A percentile compares a stretch with the other conserved stretches of the same genome.
These are phyloP conservation scores for Styela clava DNA, from an alignment of 23 tunicate species.

Conservation along the genomic window DNA sequence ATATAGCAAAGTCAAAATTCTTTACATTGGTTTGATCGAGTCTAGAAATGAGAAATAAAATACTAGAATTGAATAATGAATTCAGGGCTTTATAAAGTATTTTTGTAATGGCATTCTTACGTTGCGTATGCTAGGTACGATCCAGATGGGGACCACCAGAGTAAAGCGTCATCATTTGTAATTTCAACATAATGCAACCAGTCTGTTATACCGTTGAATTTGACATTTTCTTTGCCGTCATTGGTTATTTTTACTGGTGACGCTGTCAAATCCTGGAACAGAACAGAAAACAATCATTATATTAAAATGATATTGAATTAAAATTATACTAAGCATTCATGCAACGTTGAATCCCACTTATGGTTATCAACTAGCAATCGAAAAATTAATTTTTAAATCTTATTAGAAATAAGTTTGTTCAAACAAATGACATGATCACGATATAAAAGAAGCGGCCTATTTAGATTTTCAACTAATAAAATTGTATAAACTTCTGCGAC, in stretches of 20 bases:
- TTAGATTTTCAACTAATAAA: too few relatives aligned
- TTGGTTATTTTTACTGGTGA: slow-evolving; percentile 24
- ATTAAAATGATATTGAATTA: not conserved
- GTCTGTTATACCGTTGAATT: slow-evolving; percentile 84
- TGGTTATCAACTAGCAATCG: too few relatives aligned
- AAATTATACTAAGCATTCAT: not conserved
- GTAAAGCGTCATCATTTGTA: slow-evolving; percentile 71
- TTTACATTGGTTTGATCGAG: slow-evolving; percentile 46
- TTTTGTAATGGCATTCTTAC: slow-evolving; percentile 26
- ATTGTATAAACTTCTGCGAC: too few relatives aligned
- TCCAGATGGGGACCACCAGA: slow-evolving; percentile 92
- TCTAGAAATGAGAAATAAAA: slow-evolving; percentile 39
- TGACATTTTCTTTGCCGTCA: slow-evolving; percentile 58
- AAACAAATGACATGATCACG: too few relatives aligned
- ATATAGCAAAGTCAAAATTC: slow-evolving; percentile 57
- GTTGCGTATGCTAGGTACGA: slow-evolving; percentile 59
- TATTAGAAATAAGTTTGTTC: too few relatives aligned
- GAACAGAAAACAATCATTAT: not conserved
- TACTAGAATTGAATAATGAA: too few relatives aligned
- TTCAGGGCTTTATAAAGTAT: too few relatives aligned
- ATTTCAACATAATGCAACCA: slow-evolving; percentile 66
- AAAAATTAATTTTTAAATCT: too few relatives aligned
- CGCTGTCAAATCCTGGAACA: slow-evolving; percentile 7
- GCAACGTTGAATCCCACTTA: too few relatives aligned
- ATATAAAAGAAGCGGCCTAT: too few relatives aligned